Base-by-base conservation (phyloP, 2,797 vertebrate species). In the Botia kubotai region DNA sequence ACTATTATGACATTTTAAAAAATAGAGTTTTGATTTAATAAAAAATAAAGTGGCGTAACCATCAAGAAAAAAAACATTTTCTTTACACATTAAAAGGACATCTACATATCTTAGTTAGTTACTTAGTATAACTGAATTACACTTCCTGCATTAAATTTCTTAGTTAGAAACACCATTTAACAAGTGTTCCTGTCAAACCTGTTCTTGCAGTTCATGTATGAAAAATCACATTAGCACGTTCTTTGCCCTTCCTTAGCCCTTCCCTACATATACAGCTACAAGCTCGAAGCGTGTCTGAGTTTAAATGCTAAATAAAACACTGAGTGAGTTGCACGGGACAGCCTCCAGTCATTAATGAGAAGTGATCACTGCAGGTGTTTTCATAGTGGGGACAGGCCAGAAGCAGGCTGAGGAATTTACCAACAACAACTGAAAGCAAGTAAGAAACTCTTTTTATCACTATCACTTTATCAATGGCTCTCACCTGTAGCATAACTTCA, bases 101-200 rank as follows among this genome's bases (percentile, higher is more conserved):
- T 43, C 39, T 7, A 43, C 5, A 43, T 8, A 43, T 43, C 39
- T 43, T 43, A 8, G 39, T 36, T 36, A 36, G 33, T 43, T 43
- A 43, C 39, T 8, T 43, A 43, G 43, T 46, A 46, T 46, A 10
- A 46, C 8, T 46, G 10, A 46, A 46, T 10, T 46, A 46, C 43
- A 46, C 43, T 39, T 39, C 43, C 10, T 46, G 43, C 43, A 46
- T 11, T 46, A 0, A 46, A 46, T 46, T 46, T 39, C 36, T 39
- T 39, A 46, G 43, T 11, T 43, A 43, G 39, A 43, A 43, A 43
- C 6, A 8, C 6, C 43, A 46, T 46, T 46, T 46, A 26, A 65
- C 29, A 65, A 10, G 52, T 58, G 3, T 48, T 62, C 67, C 26
- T 33, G 77, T 79, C n/a, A 0, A 71, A 79, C 77, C 68, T 17